These are phyloP conservation scores for Actinernus sp. DNA, from an alignment of 92 coral and sea anemone genomes.

Conservation along the genomic window DNA sequence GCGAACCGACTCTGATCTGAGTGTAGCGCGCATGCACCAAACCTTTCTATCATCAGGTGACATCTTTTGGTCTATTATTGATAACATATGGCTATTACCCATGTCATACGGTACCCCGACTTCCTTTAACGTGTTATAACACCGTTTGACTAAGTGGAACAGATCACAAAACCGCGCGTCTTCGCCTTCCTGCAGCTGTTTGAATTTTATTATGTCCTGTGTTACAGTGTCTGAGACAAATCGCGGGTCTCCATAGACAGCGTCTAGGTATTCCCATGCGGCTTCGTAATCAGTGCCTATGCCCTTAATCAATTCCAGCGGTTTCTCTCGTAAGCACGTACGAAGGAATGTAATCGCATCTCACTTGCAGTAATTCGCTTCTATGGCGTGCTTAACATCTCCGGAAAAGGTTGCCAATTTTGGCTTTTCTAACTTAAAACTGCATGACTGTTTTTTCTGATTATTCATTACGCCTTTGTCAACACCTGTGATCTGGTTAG, in stretches of 20 bases:
- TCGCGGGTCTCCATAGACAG: too few species aligned
- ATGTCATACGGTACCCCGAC: slow-evolving; percentile 63
- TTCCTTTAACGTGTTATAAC: slow-evolving; percentile 70
- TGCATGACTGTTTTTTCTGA: slow-evolving; percentile 6
- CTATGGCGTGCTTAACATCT: slow-evolving; percentile 47
- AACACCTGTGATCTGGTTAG: too few species aligned
- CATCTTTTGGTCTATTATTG: slow-evolving; percentile 70
- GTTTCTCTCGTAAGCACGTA: slow-evolving; percentile 39
- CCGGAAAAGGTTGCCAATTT: slow-evolving; percentile 46
- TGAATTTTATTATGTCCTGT: slow-evolving; percentile 31
- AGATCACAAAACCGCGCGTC: slow-evolving; percentile 75
- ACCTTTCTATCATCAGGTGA: slow-evolving; percentile 58
- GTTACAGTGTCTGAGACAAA: slow-evolving; percentile 39
- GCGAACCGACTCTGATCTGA: too few species aligned
- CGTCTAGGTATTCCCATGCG: slow-evolving; percentile 48
- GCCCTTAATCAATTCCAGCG: slow-evolving; percentile 55
- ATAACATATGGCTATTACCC: slow-evolving; percentile 72
- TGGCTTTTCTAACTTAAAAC: slow-evolving; percentile 51
- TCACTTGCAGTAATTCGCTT: slow-evolving; percentile 28
- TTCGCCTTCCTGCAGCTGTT: slow-evolving; percentile 39
- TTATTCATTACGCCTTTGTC: too few species aligned
- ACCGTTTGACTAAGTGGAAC: slow-evolving; percentile 53
- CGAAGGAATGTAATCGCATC: slow-evolving; percentile 37
- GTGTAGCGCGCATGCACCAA: slow-evolving; percentile 15
- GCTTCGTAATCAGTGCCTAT: slow-evolving; percentile 52